A percentile compares a stretch with the other conserved stretches of the same genome.
phyloP scores from a whole-genome alignment of 2,888 invertebrate species.

The Ditula angustiorana region DNA sequence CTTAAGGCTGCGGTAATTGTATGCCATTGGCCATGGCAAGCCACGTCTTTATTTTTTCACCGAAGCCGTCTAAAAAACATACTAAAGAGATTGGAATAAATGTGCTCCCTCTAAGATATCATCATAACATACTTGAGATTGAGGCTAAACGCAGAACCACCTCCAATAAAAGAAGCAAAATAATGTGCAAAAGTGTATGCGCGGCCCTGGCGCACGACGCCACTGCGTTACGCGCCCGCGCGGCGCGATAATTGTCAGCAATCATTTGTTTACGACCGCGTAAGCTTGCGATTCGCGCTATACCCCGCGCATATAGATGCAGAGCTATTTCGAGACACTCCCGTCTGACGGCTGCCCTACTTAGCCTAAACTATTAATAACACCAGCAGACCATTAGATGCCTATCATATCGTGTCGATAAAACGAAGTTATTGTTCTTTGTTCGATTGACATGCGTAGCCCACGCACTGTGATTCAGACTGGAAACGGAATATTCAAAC shows the following conservation, averaged over 20 bases:
- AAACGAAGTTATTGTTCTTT: slow-evolving; percentile 37
- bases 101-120: too few relatives aligned
- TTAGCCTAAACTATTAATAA: slow-evolving; percentile 48
- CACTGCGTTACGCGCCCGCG: slow-evolving; percentile 50
- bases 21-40: too few relatives aligned
- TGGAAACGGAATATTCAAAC: slow-evolving; percentile 11
- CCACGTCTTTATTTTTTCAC: too few relatives aligned
- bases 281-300: slow-evolving; percentile 68
- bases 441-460: slow-evolving; percentile 23
- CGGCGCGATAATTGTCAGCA: slow-evolving; percentile 66
- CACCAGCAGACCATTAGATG: slow-evolving; percentile 34
- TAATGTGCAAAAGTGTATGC: slow-evolving; percentile 18
- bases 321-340: slow-evolving; percentile 69
- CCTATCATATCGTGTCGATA: slow-evolving; percentile 33
- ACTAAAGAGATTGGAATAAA: too few relatives aligned
- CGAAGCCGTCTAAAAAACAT: too few relatives aligned
- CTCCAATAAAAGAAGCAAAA: not conserved
- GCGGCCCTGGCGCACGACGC: slow-evolving; percentile 4
- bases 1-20: too few relatives aligned
- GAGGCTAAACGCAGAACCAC: not conserved
- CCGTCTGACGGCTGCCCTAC: slow-evolving; percentile 62
- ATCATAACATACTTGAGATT: too few relatives aligned
- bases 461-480: slow-evolving; percentile 34
- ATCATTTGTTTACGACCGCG: slow-evolving; percentile 73
- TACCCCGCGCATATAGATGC: slow-evolving; percentile 51